phyloP scores from a whole-genome alignment of 2,797 vertebrate species.

The Falco novaeseelandiae region DNA sequence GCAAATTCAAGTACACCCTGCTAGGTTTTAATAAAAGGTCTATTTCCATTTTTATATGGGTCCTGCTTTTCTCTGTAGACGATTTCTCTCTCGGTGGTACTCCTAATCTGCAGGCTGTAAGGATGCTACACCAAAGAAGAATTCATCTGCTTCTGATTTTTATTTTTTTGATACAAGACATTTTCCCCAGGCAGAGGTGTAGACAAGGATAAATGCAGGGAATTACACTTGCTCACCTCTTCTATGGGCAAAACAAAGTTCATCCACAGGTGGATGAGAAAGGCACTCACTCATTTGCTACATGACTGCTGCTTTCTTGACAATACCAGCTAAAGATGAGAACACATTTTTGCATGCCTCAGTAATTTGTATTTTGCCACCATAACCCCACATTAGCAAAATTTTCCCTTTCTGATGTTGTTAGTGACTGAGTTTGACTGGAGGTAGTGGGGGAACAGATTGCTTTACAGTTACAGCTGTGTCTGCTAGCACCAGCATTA shows the following conservation, averaged over 20 bases:
- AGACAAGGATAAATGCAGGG: not conserved
- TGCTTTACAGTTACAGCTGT: not conserved
- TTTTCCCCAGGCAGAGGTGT: not conserved
- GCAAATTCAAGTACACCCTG: not conserved
- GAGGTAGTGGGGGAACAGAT: accelerated
- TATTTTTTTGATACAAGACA: not conserved
- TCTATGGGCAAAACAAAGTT: not conserved
- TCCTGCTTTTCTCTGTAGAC: not conserved
- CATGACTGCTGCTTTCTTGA: not conserved
- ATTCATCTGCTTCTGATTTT: not conserved
- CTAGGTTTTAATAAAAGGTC: not conserved
- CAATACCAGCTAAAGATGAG: not conserved
- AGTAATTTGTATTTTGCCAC: not conserved
- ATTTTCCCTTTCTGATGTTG: not conserved
- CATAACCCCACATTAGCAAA: not conserved
- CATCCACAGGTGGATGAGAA: not conserved
- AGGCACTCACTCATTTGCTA: not conserved
- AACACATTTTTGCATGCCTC: not conserved
- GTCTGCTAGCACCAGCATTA: not conserved
- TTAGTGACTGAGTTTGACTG: accelerated
- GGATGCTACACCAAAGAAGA: not conserved
- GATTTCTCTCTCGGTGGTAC: not conserved
- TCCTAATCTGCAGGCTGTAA: not conserved
- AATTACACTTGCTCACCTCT: not conserved
- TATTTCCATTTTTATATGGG: not conserved